These are phyloP conservation scores for Papilio dardanus DNA, from an alignment of 1,140 invertebrate species.

Conservation along the genomic window DNA sequence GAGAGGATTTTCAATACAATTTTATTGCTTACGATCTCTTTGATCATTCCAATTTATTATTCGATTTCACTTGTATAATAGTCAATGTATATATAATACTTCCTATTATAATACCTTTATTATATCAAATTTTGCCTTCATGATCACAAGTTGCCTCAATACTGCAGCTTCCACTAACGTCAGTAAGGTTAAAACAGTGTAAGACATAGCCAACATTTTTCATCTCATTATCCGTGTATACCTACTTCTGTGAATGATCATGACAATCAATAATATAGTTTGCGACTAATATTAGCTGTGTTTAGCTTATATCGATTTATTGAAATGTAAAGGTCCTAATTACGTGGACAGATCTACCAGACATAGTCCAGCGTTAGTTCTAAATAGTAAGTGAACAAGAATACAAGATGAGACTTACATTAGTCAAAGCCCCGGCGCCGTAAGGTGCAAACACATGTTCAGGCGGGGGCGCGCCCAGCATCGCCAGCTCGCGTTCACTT, in stretches of 20 bases:
- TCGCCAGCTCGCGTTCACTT: conserved; percentile 70
- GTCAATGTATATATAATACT: conserved; percentile 5
- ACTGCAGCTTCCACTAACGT: neutral
- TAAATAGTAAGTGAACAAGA: conserved; percentile 19
- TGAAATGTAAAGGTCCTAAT: neutral
- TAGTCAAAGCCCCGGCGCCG: conserved; percentile 81
- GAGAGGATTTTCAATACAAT: neutral
- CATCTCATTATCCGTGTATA: no score
- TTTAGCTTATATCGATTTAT: no score
- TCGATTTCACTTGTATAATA: neutral
- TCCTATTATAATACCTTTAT: neutral
- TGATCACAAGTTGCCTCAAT: neutral
- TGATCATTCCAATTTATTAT: conserved; percentile 5
- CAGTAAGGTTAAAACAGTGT: no score
- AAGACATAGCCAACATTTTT: no score
- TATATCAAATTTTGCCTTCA: neutral
- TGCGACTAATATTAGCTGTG: no score
- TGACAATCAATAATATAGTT: no score
- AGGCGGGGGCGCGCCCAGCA: conserved; percentile 74
- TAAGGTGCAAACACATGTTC: conserved; percentile 79
- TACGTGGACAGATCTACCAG: no score
- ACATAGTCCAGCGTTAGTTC: no score
- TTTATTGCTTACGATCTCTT: conserved; percentile 8
- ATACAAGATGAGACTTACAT: conserved; percentile 65
- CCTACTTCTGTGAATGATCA: no score